Evolutionary conservation across 37 sponge, comb jelly and placozoan genomes (phyloP).

Genomic region (Bolinopsis microptera): DNA sequence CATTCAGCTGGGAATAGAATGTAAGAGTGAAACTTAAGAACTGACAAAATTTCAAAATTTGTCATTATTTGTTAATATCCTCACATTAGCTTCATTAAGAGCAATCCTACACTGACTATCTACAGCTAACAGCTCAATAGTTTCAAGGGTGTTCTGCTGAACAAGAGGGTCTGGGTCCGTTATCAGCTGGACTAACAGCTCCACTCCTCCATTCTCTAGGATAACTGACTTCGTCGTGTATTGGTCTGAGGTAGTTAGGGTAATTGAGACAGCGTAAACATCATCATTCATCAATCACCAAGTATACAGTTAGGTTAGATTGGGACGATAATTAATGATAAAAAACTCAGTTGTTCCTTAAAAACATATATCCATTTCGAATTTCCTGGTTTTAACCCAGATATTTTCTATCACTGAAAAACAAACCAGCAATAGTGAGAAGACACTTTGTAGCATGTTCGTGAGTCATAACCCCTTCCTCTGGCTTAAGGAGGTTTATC

Average conservation of each 20-base stretch:
- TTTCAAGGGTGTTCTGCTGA: background rate
- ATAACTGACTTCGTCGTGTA: background rate
- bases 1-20: no score
- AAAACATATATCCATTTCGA: no score
- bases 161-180: slow-evolving; percentile 22
- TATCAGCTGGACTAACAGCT: slow-evolving; percentile 9
- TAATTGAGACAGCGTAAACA: no score
- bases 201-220: slow-evolving; percentile 14
- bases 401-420: no score
- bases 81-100: slow-evolving; percentile 16
- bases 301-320: no score
- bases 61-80: no score
- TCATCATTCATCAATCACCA: no score
- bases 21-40: no score
- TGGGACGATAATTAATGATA: no score
- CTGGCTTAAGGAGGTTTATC: slow-evolving; percentile 46
- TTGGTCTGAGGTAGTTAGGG: slow-evolving; percentile 14
- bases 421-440: slow-evolving; percentile 30
- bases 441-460: slow-evolving; percentile 41
- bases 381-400: no score
- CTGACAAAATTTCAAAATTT: no score
- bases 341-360: no score
- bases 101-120: slow-evolving; percentile 42
- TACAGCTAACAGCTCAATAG: background rate
- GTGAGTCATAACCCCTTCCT: slow-evolving; percentile 56